A percentile compares a stretch with the other conserved stretches of the same genome.
Evolutionary conservation across 2,113 vertebrate genomes (phyloP).

Genomic region (Brachirus orientalis): DNA sequence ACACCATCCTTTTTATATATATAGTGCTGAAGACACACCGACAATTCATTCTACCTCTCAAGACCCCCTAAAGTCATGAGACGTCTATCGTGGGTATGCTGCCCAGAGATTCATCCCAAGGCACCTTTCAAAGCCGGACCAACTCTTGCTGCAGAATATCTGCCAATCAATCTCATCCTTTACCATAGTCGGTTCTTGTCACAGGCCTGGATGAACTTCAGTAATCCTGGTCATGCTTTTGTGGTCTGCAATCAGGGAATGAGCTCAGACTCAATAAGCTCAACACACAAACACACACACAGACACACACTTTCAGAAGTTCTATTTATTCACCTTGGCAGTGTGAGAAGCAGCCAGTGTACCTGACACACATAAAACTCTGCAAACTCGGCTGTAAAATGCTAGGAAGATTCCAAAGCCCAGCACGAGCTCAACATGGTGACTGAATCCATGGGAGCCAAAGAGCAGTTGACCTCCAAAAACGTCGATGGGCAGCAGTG

Average conservation of each 20-base stretch:
- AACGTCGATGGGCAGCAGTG: neutral
- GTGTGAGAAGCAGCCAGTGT: neutral
- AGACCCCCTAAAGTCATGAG: constrained; percentile 18
- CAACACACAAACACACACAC: constrained; percentile 24
- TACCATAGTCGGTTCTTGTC: constrained; percentile 16
- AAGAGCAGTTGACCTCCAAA: constrained; percentile 44
- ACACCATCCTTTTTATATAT: constrained; percentile 20
- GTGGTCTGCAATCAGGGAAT: constrained; percentile 58
- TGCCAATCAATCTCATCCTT: constrained; percentile 48
- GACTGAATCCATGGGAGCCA: neutral
- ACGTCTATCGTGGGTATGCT: constrained; percentile 1
- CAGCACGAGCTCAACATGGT: neutral
- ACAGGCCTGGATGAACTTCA: neutral
- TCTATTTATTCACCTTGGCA: constrained; percentile 45
- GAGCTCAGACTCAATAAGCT: constrained; percentile 20
- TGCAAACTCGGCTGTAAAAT: constrained; percentile 57
- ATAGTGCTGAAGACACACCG: neutral
- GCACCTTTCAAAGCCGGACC: neutral
- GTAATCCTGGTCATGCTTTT: constrained; percentile 46
- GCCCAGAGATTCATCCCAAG: neutral
- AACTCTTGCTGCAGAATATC: neutral
- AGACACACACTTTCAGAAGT: constrained; percentile 3
- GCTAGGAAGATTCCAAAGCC: constrained; percentile 21
- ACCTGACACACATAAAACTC: constrained; percentile 43
- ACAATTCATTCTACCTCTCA: constrained; percentile 15